Conservation (phyloP, 1,140 invertebrate species). For the Dreissena rostriformis region DNA sequence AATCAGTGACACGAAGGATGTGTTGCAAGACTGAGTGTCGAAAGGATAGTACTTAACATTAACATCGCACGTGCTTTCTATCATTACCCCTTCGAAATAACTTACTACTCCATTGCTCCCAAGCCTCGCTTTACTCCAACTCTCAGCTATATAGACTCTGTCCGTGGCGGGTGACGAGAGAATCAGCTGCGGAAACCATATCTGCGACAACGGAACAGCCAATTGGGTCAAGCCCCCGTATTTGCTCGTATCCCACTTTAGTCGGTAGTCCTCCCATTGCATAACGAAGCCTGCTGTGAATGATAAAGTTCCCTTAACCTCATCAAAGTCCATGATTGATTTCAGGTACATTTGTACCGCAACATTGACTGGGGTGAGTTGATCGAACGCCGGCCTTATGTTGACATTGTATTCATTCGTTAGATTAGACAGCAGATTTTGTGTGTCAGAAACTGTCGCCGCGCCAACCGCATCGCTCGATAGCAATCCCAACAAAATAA, state of each 20-base stretch:
- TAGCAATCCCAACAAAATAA: no score
- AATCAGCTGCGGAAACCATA: slow-evolving; percentile 55
- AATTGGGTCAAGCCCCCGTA: slow-evolving; percentile 3
- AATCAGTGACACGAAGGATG: slow-evolving; percentile 86
- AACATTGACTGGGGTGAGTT: neutral
- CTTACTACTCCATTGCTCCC: neutral
- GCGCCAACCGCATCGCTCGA: no score
- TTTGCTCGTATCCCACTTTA: slow-evolving; percentile 1
- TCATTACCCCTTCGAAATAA: slow-evolving; percentile 83
- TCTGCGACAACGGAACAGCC: slow-evolving; percentile 13
- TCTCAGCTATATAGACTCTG: slow-evolving; percentile 7
- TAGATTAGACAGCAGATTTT: neutral
- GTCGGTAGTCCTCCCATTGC: slow-evolving; percentile 14
- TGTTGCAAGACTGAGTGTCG: no score
- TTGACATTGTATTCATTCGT: slow-evolving; percentile 15
- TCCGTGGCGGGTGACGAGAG: slow-evolving; percentile 24
- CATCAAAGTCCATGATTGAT: slow-evolving; percentile 46
- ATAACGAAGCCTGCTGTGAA: slow-evolving; percentile 36
- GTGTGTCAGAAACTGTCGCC: slow-evolving; percentile 12
- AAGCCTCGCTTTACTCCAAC: slow-evolving; percentile 21
- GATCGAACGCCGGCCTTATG: slow-evolving; percentile 9
- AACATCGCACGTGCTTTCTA: slow-evolving; percentile 89
- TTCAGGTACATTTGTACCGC: neutral
- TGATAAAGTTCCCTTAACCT: slow-evolving; percentile 46
- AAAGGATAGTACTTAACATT: no score